Evolutionary conservation across 2,113 vertebrate species (phyloP), one percentile per base, ranked within the genome.

Genomic region (Bujurquina vittata): DNA sequence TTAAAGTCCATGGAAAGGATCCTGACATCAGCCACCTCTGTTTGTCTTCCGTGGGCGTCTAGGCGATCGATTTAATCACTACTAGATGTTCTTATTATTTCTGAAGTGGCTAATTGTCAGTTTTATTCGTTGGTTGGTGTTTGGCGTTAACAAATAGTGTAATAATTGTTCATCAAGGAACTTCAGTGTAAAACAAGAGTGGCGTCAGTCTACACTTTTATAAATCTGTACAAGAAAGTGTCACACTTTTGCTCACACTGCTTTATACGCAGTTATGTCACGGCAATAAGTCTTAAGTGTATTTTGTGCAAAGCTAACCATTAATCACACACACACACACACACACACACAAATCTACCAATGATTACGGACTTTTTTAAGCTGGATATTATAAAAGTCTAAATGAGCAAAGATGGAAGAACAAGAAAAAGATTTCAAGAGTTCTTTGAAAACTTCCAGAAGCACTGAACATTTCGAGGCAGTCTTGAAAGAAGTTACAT

Each of bases 401-500:
- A 52, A n/a, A 31, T 72, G 52, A 72, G 26, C 43, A 31, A 52
- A 52, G 23, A 72, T 52, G 43, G 43, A 72, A 72, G 10, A 26
- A 26, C 0, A 67, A 26, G 40, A 72, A 31, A 72, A 72, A 52
- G 23, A 52, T 72, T 72, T 72, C 26, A 0, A 31, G 43, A 52
- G 5, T 31, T 26, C 43, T 72, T n/a, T 72, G 65, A 31, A 72
- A 72, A 31, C 65, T 52, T 72, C 65, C 43, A 52, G 20, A 72
- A 26, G 37, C 23, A 14, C 37, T 63, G n/a, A 61, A 37, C 29
- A 63, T 52, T 77, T 29, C 56, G 55, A 54, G 18, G 3, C 37
- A 62, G 15, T 43, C 79, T 83, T 76, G 37, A 75, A 81, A 69
- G 60, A 78, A 10, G 22, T 65, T 62, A 35, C 40, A 79, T 79